Evolutionary conservation across 1,140 invertebrate genomes (phyloP).

Genomic region (Limonius californicus): DNA sequence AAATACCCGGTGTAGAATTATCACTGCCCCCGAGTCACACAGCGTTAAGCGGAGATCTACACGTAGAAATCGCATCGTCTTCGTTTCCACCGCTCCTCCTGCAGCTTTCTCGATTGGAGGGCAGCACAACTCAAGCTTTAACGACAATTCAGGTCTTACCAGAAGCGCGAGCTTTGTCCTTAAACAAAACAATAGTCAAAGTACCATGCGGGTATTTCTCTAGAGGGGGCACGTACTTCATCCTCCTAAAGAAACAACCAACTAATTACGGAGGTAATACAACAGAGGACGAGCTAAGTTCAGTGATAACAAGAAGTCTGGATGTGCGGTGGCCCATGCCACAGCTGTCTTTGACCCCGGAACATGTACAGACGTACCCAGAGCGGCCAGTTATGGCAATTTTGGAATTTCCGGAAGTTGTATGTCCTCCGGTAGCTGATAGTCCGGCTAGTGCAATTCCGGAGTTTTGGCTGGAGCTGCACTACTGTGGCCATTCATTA

Average conservation of each 20-base stretch:
- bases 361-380: constrained; percentile 74
- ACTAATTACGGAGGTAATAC: constrained; percentile 28
- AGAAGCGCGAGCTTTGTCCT: constrained; percentile 35
- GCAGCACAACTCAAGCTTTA: constrained; percentile 37
- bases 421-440: constrained; percentile 56
- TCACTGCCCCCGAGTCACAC: constrained; percentile 50
- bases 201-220: constrained; percentile 68
- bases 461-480: constrained; percentile 68
- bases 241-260: constrained; percentile 48
- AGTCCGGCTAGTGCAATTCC: constrained; percentile 57
- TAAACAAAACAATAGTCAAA: constrained; percentile 49
- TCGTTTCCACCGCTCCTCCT: constrained; percentile 43
- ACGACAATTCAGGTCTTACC: constrained; percentile 45
- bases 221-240: constrained; percentile 56
- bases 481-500: constrained; percentile 65
- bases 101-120: constrained; percentile 47
- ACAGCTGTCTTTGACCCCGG: constrained; percentile 64
- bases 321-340: constrained; percentile 77
- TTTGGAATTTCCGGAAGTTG: constrained; percentile 65
- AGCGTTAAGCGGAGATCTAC: constrained; percentile 62
- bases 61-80: constrained; percentile 52
- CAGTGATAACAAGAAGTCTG: constrained; percentile 55
- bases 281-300: constrained; percentile 27
- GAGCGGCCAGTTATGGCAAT: constrained; percentile 65
- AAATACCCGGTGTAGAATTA: constrained; percentile 2